phyloP scores from a whole-genome alignment of 2,797 vertebrate species.

The Chrosomus eos region DNA sequence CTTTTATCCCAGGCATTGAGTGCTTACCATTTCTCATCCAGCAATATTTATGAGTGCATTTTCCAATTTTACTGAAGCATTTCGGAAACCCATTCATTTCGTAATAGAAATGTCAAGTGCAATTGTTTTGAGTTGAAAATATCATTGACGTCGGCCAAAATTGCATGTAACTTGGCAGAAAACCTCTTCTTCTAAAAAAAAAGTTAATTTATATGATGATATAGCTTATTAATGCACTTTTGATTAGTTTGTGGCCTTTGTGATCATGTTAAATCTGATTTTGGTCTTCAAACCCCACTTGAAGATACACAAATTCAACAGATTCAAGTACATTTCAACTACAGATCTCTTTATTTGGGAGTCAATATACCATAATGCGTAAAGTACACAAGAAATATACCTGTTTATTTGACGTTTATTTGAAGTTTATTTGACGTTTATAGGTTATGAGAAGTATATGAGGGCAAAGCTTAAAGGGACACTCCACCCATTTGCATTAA shows the following conservation, averaged over 20 bases:
- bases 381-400: not conserved
- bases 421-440: not conserved
- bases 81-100: conserved; percentile 14
- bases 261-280: not conserved
- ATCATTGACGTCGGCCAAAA: not conserved
- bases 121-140: not conserved
- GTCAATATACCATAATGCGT: not conserved
- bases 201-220: not conserved
- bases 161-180: not conserved
- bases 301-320: not conserved
- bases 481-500: no score
- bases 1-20: conserved; percentile 2
- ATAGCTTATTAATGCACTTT: not conserved
- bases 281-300: not conserved
- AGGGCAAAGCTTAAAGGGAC: not conserved
- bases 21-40: conserved; percentile 12
- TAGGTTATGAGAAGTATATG: not conserved
- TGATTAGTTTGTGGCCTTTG: not conserved
- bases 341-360: not conserved
- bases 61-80: conserved; percentile 16
- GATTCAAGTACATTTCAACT: not conserved
- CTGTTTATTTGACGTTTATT: no score
- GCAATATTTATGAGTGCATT: conserved; percentile 2
- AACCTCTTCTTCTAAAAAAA: not conserved
- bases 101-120: conserved; percentile 10